These are phyloP conservation scores for Oscheius sp. DNA, from an alignment of 2,888 invertebrate genomes.

Conservation along the genomic window DNA sequence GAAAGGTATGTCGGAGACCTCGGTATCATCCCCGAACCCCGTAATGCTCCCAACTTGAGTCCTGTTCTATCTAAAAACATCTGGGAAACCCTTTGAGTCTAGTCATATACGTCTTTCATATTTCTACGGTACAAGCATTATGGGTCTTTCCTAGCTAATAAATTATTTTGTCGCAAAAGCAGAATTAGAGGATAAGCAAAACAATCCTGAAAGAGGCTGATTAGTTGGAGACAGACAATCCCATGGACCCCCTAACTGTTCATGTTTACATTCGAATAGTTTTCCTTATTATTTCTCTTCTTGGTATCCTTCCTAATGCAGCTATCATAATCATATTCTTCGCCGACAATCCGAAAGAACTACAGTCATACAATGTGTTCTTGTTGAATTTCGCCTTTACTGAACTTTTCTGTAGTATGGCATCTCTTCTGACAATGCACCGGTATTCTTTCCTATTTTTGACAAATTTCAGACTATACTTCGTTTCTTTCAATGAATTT, in stretches of 20 bases:
- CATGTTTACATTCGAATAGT: background rate
- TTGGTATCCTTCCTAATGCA: conserved; percentile 1
- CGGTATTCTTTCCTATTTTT: background rate
- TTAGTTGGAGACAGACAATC: too few species aligned
- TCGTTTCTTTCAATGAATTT: background rate
- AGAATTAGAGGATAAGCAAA: background rate
- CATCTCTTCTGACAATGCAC: background rate
- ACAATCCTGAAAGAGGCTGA: background rate
- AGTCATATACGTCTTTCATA: background rate
- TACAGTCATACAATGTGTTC: background rate
- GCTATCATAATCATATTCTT: background rate
- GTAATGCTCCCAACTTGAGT: conserved; percentile 58
- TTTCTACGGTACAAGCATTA: conserved; percentile 10
- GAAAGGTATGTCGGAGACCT: conserved; percentile 62
- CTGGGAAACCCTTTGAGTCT: conserved; percentile 36
- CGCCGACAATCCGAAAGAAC: background rate
- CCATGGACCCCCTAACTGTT: background rate
- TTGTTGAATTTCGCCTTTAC: conserved; percentile 11
- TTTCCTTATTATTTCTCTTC: background rate
- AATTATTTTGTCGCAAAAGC: background rate
- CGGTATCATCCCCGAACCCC: conserved; percentile 55
- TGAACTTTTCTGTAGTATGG: conserved; percentile 5
- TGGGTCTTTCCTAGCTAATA: background rate
- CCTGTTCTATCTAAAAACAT: conserved; percentile 45
- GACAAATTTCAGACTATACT: background rate